Percentiles rank a stretch among this genome's conserved stretches.
Evolutionary conservation across 2,113 vertebrate genomes (phyloP).

Genomic region (Morone chrysops): DNA sequence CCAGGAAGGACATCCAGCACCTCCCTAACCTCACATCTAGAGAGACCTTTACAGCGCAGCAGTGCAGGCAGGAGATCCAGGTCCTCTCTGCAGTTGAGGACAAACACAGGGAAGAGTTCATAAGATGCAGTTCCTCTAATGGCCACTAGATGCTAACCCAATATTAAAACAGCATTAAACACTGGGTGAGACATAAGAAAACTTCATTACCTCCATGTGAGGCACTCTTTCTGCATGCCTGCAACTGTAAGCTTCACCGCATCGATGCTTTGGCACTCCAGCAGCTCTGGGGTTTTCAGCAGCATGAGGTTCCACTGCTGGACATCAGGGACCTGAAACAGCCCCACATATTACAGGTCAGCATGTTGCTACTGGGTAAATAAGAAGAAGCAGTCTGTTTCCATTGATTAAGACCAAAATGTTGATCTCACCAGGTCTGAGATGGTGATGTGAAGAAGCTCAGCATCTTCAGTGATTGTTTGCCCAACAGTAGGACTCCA

Average conservation of each 20-base stretch:
- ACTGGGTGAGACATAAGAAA: too few relatives aligned
- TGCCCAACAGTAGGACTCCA: conserved; percentile 54
- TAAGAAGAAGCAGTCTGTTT: too few relatives aligned
- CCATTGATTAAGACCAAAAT: too few relatives aligned
- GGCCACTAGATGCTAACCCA: not conserved
- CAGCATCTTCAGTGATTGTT: conserved; percentile 46
- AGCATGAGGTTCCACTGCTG: conserved; percentile 32
- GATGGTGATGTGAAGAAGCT: conserved; percentile 31
- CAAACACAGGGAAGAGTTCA: not conserved
- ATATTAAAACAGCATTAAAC: too few relatives aligned
- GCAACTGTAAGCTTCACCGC: conserved; percentile 36
- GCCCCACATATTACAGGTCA: not conserved
- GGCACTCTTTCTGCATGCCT: accelerated
- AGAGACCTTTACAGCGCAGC: conserved; percentile 63
- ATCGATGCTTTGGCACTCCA: not conserved
- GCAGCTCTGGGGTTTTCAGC: conserved; percentile 46
- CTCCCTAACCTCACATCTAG: conserved; percentile 6
- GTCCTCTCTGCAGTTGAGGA: conserved; percentile 46
- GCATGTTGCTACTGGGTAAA: too few relatives aligned
- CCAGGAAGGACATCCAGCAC: conserved; percentile 43
- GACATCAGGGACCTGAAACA: conserved; percentile 58
- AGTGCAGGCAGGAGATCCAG: conserved; percentile 40
- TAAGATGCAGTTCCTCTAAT: not conserved
- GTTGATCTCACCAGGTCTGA: conserved; percentile 56
- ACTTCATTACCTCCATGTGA: conserved; percentile 51